phyloP scores from a whole-genome alignment of 2,888 invertebrate genomes.

The Chromoteleia sp. region DNA sequence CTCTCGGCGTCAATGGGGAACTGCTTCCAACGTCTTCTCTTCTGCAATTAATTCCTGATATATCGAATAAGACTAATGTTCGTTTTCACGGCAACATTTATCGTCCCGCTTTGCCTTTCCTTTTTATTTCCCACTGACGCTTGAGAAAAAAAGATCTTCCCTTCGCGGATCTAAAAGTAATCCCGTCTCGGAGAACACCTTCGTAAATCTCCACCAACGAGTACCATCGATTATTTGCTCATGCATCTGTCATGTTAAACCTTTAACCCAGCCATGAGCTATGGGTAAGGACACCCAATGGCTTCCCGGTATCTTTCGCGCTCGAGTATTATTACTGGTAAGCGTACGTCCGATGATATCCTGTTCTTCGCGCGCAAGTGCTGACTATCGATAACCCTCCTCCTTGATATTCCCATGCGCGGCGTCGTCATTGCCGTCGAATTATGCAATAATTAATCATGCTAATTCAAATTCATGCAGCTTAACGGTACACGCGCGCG shows the following conservation, averaged over 20 bases:
- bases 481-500: constrained; percentile 38
- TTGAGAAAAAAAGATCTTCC: neutral
- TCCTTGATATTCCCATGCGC: constrained; percentile 43
- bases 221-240: constrained; percentile 66
- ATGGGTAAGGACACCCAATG: constrained; percentile 59
- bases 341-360: constrained; percentile 51
- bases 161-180: constrained; percentile 40
- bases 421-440: constrained; percentile 30
- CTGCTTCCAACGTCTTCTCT: no score
- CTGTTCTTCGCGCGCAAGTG: constrained; percentile 49
- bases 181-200: constrained; percentile 50
- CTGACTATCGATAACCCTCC: constrained; percentile 53
- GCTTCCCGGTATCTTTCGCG: constrained; percentile 65
- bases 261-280: constrained; percentile 66
- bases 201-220: constrained; percentile 62
- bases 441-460: constrained; percentile 65
- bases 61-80: neutral
- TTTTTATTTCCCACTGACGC: constrained; percentile 16
- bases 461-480: constrained; percentile 39
- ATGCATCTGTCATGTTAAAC: constrained; percentile 67
- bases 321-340: constrained; percentile 55
- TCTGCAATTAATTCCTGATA: no score
- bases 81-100: neutral
- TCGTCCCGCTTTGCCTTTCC: neutral
- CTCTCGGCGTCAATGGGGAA: no score